A percentile compares a stretch with the other conserved stretches of the same genome.
phyloP scores from a whole-genome alignment of 2,888 invertebrate species.

The Allacma fusca region DNA sequence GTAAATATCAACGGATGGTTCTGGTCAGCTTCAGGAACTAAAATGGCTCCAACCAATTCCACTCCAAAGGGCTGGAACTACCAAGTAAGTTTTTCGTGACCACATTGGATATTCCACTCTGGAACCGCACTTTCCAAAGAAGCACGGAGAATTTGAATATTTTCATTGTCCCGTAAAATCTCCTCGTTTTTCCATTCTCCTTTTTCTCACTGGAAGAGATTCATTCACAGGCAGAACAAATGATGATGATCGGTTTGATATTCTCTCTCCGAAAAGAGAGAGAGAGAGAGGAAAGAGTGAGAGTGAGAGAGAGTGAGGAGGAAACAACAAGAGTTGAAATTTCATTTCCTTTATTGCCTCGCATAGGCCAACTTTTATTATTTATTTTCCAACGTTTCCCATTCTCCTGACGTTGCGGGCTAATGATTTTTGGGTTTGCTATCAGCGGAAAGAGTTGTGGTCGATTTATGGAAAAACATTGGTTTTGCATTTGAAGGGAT shows the following conservation, averaged over 20 bases:
- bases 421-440: background rate
- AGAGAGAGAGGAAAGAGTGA: too few relatives aligned
- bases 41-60: slow-evolving; percentile 82
- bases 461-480: background rate
- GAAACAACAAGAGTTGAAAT: background rate
- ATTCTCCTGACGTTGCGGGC: background rate
- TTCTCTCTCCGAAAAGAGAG: background rate
- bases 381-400: slow-evolving; percentile 4
- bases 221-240: background rate
- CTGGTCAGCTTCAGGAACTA: slow-evolving; percentile 92
- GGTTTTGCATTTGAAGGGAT: background rate
- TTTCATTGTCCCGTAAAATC: too few relatives aligned
- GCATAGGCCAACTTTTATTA: background rate
- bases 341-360: slow-evolving; percentile 1
- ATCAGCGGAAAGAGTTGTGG: background rate
- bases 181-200: background rate
- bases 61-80: slow-evolving; percentile 57
- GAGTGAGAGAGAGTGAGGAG: too few relatives aligned
- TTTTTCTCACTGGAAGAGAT: background rate
- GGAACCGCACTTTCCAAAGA: background rate
- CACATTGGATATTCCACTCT: background rate
- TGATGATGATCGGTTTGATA: slow-evolving; percentile 6
- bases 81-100: slow-evolving; percentile 48
- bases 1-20: slow-evolving; percentile 89
- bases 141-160: background rate